phyloP scores from a whole-genome alignment of 2,113 vertebrate genomes.

The pig (Sus scrofa) region T2T-Sscrofa CM000819.6:80034001-80034500 shows the following conservation, averaged over 20 bases:
- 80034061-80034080: constrained; percentile 4
- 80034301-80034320: constrained; percentile 29
- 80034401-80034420: neutral
- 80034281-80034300: neutral
- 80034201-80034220: neutral
- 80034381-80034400: constrained; percentile 14
- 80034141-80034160: constrained; percentile 35
- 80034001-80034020: constrained; percentile 1
- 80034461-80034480: neutral
- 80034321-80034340: neutral
- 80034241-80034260: neutral
- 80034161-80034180: neutral
- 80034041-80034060: constrained; percentile 2
- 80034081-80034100: neutral
- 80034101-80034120: constrained; percentile 1
- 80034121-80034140: constrained; percentile 19
- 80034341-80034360: constrained; percentile 20
- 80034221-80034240: neutral
- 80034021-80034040: constrained; percentile 17
- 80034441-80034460: neutral
- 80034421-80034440: neutral
- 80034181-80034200: neutral
- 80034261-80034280: neutral
- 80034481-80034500: neutral
- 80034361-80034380: constrained; percentile 23